Base-by-base conservation (phyloP, 2,888 invertebrate species). In the Eledona agricola region DNA sequence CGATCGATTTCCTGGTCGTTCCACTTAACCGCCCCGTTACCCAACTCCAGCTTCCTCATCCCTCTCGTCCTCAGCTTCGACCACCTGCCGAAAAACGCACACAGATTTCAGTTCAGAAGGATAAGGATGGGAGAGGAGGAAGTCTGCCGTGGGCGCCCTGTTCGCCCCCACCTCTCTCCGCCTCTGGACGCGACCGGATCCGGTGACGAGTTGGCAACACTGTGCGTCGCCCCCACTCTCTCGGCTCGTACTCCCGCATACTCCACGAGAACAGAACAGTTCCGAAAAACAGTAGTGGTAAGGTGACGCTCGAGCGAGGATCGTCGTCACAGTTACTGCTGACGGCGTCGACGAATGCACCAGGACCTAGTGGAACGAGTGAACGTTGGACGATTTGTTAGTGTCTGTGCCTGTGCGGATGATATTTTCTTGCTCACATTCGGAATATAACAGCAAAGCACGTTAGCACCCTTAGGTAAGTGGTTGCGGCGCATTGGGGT, bases 311-410 rank as follows among this genome's bases (percentile, higher is more conserved):
- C 69, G 64, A 45, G 16, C n/a, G 63, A 42, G 7, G 13, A 34
- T 1, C 19, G 11, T 43, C 60, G 74, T 73, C 75, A 75, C 76
- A 76, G 76, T 76, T 76, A 75, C 76, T 74, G 62, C 70, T 69
- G 22, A 37, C 20, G 35, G 31, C 29, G 4, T 43, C 13, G 45
- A 11, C 35, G 15, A 38, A 38, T 38, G 38, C 49, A 10, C 11
- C 42, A 10, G 25, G 15, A n/a, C n/a, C n/a, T n/a, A n/a, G n/a
- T n/a, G n/a, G n/a, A n/a, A n/a, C n/a, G n/a, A n/a, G n/a, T n/a
- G n/a, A n/a, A n/a, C n/a, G n/a, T n/a, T n/a, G n/a, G n/a, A n/a
- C n/a, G n/a, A n/a, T n/a, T n/a, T n/a, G n/a, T n/a, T n/a, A 19
- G 29, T 22, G 29, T 10, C 20, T 26, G 28, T 42, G 26, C 10